Percentiles rank a stretch among this genome's conserved stretches.
phyloP scores from a whole-genome alignment of 1,140 invertebrate species.

The Hetaerina americana region DNA sequence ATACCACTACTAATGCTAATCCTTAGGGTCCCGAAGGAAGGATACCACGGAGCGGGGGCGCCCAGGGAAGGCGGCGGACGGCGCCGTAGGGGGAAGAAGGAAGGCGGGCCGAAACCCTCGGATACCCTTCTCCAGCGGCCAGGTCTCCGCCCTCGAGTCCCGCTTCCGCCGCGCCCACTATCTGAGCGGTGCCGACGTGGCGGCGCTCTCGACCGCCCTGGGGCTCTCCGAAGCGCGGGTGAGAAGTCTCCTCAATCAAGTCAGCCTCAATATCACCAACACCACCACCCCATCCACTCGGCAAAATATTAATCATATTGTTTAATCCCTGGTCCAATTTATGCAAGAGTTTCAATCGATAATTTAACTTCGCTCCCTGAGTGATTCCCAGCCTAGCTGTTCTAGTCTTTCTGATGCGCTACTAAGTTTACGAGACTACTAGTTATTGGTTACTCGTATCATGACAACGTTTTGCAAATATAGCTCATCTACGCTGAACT shows the following conservation, averaged over 20 bases:
- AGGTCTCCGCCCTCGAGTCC: slow-evolving; percentile 41
- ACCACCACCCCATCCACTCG: no score
- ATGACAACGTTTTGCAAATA: no score
- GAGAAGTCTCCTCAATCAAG: slow-evolving; percentile 21
- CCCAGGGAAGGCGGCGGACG: background rate
- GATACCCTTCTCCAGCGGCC: slow-evolving; percentile 46
- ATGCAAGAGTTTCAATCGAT: no score
- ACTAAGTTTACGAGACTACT: no score
- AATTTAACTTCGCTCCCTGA: no score
- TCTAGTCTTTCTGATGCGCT: no score
- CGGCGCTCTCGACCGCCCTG: slow-evolving; percentile 38
- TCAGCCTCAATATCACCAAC: background rate
- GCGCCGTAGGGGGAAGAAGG: slow-evolving; percentile 28
- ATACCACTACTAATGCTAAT: no score
- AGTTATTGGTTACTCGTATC: no score
- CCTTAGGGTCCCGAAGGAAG: background rate
- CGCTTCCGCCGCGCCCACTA: slow-evolving; percentile 45
- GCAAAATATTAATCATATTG: no score
- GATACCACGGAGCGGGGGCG: background rate
- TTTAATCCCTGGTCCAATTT: no score
- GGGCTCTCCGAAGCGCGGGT: slow-evolving; percentile 47
- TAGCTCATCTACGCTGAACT: no score
- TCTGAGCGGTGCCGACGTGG: slow-evolving; percentile 42
- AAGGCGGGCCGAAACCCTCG: slow-evolving; percentile 42
- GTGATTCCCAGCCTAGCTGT: no score